Conservation (phyloP, 2,888 invertebrate species). For the Tetragonula carbonaria region DNA sequence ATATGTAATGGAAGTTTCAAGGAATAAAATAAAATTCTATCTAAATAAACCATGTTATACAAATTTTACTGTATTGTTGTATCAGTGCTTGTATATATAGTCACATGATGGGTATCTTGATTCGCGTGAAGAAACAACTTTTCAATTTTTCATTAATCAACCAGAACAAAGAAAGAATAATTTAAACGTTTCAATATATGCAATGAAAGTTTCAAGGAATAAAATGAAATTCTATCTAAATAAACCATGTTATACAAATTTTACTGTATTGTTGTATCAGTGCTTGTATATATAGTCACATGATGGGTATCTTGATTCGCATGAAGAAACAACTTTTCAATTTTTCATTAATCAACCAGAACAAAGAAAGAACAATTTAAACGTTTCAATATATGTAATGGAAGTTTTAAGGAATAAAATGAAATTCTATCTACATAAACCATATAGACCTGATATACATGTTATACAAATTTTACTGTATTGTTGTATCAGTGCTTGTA, state of each 20-base stretch:
- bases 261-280: conserved; percentile 27
- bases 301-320: conserved; percentile 69
- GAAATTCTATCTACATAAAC: neutral
- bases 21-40: neutral
- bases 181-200: too few relatives aligned
- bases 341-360: neutral
- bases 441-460: neutral
- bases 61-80: conserved; percentile 13
- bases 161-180: too few relatives aligned
- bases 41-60: neutral
- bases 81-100: conserved; percentile 73
- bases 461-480: neutral
- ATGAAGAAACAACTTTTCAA: neutral
- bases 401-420: neutral
- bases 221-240: neutral
- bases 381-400: neutral
- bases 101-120: conserved; percentile 77
- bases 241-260: neutral
- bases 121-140: neutral
- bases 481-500: conserved; percentile 62
- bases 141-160: neutral
- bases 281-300: conserved; percentile 79
- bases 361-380: neutral
- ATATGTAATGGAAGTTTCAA: neutral
- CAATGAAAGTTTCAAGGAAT: neutral